A percentile compares a stretch with the other conserved stretches of the same genome.
These are phyloP conservation scores for Plectrocnemia conspersa DNA, from an alignment of 1,140 invertebrate species.

Conservation along the genomic window DNA sequence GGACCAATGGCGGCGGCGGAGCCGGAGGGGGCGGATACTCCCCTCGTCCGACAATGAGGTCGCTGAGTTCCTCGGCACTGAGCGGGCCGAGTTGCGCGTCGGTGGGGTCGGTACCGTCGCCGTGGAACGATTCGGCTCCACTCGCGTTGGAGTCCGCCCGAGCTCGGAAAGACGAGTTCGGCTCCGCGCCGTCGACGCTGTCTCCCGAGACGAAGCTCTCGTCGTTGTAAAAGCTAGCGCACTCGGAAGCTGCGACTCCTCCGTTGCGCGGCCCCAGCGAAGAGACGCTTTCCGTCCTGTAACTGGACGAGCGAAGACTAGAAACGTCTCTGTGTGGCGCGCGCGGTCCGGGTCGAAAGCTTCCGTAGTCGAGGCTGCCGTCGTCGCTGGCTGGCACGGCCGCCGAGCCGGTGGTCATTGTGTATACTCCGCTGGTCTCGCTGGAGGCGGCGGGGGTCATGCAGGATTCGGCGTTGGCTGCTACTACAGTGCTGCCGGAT, in stretches of 20 bases:
- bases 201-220: slow-evolving; percentile 28
- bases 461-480: slow-evolving; percentile 56
- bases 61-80: slow-evolving; percentile 74
- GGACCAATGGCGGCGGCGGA: slow-evolving; percentile 64
- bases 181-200: slow-evolving; percentile 25
- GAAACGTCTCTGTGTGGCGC: slow-evolving; percentile 4
- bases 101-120: slow-evolving; percentile 80
- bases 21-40: slow-evolving; percentile 55
- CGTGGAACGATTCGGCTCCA: slow-evolving; percentile 68
- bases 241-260: slow-evolving; percentile 24
- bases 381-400: slow-evolving; percentile 19
- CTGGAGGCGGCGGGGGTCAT: slow-evolving; percentile 57
- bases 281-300: slow-evolving; percentile 15
- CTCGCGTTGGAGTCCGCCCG: slow-evolving; percentile 73
- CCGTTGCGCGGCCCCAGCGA: slow-evolving; percentile 10
- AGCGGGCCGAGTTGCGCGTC: slow-evolving; percentile 69
- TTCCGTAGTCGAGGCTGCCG: slow-evolving; percentile 19
- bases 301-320: slow-evolving; percentile 24
- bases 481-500: slow-evolving; percentile 75
- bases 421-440: slow-evolving; percentile 74
- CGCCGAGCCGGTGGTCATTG: slow-evolving; percentile 64
- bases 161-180: slow-evolving; percentile 47
- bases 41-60: slow-evolving; percentile 71
- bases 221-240: slow-evolving; percentile 28
- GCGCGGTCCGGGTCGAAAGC: slow-evolving; percentile 16